Conservation (phyloP, 2,888 invertebrate genomes). For the Pharmacophagus antenor region DNA sequence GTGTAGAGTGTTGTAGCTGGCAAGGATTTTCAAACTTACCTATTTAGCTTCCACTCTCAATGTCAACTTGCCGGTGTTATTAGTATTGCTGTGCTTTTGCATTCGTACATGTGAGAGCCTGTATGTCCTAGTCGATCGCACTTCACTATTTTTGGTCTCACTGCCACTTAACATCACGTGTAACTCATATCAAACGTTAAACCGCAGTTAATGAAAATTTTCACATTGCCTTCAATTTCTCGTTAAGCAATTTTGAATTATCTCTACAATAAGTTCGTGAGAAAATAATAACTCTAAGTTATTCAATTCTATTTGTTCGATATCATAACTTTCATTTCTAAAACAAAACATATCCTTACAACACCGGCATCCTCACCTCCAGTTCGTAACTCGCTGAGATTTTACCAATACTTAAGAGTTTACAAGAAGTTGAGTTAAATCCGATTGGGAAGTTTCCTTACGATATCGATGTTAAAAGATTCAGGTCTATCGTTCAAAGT, state of each 20-base stretch:
- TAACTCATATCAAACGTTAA: no score
- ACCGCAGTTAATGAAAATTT: no score
- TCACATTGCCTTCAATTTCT: no score
- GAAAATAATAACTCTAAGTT: neutral
- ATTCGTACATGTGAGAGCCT: no score
- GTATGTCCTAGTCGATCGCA: no score
- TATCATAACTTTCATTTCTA: constrained; percentile 11
- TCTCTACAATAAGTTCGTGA: neutral
- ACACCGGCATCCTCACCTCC: constrained; percentile 21
- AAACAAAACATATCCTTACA: constrained; percentile 24
- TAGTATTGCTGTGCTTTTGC: no score
- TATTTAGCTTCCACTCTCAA: no score
- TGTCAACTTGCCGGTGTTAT: no score
- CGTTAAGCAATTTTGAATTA: neutral
- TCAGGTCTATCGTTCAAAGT: constrained; percentile 33
- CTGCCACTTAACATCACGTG: no score
- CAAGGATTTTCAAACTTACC: no score
- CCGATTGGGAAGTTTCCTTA: constrained; percentile 69
- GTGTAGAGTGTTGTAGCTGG: no score
- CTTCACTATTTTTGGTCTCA: no score
- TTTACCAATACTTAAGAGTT: constrained; percentile 69
- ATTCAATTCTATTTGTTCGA: constrained; percentile 12
- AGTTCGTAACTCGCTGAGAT: constrained; percentile 45
- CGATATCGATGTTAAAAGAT: constrained; percentile 61
- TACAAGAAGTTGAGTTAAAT: constrained; percentile 65